Evolutionary conservation across 1,140 invertebrate species (phyloP), one percentile per base, ranked within the genome.

Genomic region (Dendroctonus ponderosae): DNA sequence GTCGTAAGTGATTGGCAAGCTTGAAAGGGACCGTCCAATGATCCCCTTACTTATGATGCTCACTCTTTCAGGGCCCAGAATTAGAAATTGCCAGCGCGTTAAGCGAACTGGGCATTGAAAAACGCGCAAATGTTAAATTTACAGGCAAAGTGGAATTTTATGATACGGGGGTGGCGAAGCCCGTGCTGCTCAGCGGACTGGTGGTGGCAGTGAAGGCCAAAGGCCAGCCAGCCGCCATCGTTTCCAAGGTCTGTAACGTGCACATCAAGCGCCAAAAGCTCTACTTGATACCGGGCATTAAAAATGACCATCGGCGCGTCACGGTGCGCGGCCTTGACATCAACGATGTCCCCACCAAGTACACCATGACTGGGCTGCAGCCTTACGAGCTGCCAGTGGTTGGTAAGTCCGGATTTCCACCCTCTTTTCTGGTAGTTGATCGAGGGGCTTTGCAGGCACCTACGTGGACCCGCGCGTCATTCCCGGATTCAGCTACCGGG

Each of bases 381-480:
- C 80, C 81, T 69, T 86, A 89, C 69, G 89, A 91, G 79, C 78
- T 90, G n/a, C 88, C 89, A 39, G 88, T 89, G 63, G 87, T 89
- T 66, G 88, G 87, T 87, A 80, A 83, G 79, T 80, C 57, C 14
- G 11, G 42, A 56, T n/a, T 65, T 2, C 6, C n/a, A 63, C 12
- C 42, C n/a, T 26, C 5, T 48, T 40, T 40, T 43, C 42, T 39
- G 38, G 12, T 57, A 41, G 7, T n/a, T 46, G 12, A 11, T 11
- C 8, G 5, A 7, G 46, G 5, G 46, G 7, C 8, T 48, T 14
- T 59, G 43, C 75, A 89, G 89, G 89, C 66, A 89, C 89, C 4
- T 90, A 87, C 70, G 83, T 92, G 0, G 89, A 92, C 76, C 82
- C 85, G n/a, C 82, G 86, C 64, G 85, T 92, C 46, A 79, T 88